Base-by-base conservation (phyloP, 1,140 invertebrate species). In the Drosophila takahashii region DNA sequence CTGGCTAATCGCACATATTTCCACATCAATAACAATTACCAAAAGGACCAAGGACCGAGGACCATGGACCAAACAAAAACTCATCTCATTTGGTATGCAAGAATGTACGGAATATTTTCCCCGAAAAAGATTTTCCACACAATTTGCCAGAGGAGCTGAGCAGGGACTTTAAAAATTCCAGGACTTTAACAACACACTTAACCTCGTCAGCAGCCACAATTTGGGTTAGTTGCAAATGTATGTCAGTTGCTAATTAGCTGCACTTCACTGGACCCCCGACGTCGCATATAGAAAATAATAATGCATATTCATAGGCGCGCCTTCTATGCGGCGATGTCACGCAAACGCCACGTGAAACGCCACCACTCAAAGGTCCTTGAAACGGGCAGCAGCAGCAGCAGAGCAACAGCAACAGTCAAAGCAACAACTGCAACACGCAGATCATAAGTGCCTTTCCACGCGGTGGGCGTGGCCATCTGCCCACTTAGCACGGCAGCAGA, bases 11-110 rank as follows among this genome's bases (percentile, higher is more conserved):
- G 79, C 78, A 71, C 73, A 77, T 81, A 81, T 81, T 81, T 81
- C 79, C 60, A 71, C 79, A 81, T 81, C 79, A 81, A 81, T 81
- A 81, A 81, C 78, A 81, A 81, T 81, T 81, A 81, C 78, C 60
- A 39, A 64, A 60, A 58, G 66, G 53, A 57, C 37, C 26, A 36
- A 56, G 62, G 51, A 57, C 37, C 26, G 29, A 56, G 62, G 51
- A 56, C 36, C 62, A 37, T 42, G 53, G 52, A 48, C 42, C 61
- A 59, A 71, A 71, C 32, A 72, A 52, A 72, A 60, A 59, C 45
- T 52, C 75, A 64, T 77, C 74, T 62, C 75, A 78, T 78, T 77
- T 71, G 57, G 52, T 77, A 77, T 77, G 76, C 76, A 72, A 45
- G 13, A 42, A 22, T 22, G 27, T 44, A 52, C 16, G 16, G 45